Base-by-base conservation (phyloP, 2,113 vertebrate species). In the Brachyhypopomus occidentalis region DNA sequence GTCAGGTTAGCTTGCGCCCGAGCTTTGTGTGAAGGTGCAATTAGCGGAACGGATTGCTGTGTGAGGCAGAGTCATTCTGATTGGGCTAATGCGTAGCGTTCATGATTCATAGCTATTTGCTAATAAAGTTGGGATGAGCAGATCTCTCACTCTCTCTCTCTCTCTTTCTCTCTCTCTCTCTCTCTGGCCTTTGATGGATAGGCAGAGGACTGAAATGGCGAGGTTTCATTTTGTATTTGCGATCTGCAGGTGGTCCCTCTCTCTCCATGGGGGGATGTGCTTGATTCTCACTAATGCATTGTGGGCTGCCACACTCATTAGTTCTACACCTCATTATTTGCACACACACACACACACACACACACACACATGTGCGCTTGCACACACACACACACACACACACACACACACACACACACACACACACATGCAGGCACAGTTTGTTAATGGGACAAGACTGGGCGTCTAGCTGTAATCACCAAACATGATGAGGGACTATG, bases 201-300 rank as follows among this genome's bases (percentile, higher is more conserved):
- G 69, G 55, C 67, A 3, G 27, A 75, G 73, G 56, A 55, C 72
- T 86, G 84, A 86, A 85, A 84, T 63, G 72, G 84, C 70, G 74
- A 87, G 84, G 81, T 83, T 89, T 88, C 71, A 85, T 89, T 88
- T 86, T 81, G 77, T 80, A 30, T 76, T 80, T 63, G 22, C 48
- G 34, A 80, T 70, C 88, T 75, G 89, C 90, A 91, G 90, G 90
- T 90, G 90, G 89, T 91, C 89, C 45, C 12, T 63, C n/a, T 52
- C 85, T 41, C 77, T 79, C 76, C 70, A 17, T 73, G 62, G 7
- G 87, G 30, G 82, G 72, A 71, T 9, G 72, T 27, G 75, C 76
- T 78, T 88, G 85, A 88, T 86, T 88, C 72, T 48, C 73, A 82
- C 86, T 89, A 86, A 88, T 88, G 88, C 84, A 88, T 83, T 80